Percentiles rank a stretch among this genome's conserved stretches.
These are phyloP conservation scores for Nannobrachium achirus DNA, from an alignment of 2,113 vertebrate genomes.

Conservation along the genomic window DNA sequence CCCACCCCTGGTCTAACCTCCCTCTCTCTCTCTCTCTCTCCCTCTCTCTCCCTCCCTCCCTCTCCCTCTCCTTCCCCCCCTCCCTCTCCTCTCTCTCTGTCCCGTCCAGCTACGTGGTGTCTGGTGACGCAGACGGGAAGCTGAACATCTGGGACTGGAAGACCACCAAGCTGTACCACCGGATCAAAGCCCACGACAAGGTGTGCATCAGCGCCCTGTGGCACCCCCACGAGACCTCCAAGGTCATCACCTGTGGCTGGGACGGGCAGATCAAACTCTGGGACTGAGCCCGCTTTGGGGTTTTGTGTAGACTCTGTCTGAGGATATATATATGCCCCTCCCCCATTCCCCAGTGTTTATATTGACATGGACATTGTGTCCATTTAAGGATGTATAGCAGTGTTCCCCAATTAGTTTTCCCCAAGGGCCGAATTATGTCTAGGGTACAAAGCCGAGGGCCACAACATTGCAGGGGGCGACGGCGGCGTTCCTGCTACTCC, in stretches of 20 bases:
- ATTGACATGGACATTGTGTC: too few species aligned
- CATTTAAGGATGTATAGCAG: too few species aligned
- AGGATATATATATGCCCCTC: too few species aligned
- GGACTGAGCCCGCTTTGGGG: slow-evolving; percentile 79
- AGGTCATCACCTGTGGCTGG: slow-evolving; percentile 98
- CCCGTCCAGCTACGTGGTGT: slow-evolving; percentile 91
- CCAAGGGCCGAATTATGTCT: too few species aligned
- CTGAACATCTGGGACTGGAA: slow-evolving; percentile 99
- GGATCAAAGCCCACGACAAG: slow-evolving; percentile 97
- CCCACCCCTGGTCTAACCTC: too few species aligned
- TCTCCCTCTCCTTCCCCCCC: not conserved
- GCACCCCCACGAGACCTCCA: slow-evolving; percentile 98
- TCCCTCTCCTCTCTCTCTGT: slow-evolving; percentile 9
- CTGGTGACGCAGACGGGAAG: slow-evolving; percentile 98
- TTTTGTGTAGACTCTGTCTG: too few species aligned
- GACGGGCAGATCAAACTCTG: slow-evolving; percentile 97
- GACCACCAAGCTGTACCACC: slow-evolving; percentile 97
- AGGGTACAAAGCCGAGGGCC: too few species aligned
- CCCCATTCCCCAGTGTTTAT: too few species aligned
- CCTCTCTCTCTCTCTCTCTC: not conserved
- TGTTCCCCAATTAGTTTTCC: too few species aligned
- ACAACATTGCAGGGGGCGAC: too few species aligned
- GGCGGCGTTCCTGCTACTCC: too few species aligned
- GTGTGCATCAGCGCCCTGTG: slow-evolving; percentile 98
- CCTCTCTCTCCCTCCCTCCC: not conserved